Evolutionary conservation across 2,113 vertebrate species (phyloP), one percentile per base, ranked within the genome.

Genomic region (Gnathonemus longibarbis): DNA sequence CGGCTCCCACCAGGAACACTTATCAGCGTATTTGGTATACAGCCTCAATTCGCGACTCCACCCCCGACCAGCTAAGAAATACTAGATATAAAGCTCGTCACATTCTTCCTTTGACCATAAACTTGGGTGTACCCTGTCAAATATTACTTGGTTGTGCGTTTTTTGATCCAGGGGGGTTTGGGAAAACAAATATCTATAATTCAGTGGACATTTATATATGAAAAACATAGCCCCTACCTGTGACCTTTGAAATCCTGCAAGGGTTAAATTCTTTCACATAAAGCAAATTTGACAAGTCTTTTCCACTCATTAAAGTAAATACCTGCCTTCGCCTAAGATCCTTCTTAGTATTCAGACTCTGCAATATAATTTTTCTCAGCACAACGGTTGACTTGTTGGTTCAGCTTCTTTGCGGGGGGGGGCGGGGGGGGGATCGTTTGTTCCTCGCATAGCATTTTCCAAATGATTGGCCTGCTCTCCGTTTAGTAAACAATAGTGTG

Each of bases 201-300:
- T 48, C 39, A 84, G 21, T 24, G 45, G 7, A 24, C 17, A 84
- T 48, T n/a, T 24, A 84, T 48, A 48, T 8, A 46, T 46, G 42
- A 48, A 84, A 84, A 48, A 3, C 35, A 39, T 24, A 70, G 13
- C 13, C 15, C 11, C 0, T 80, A 42, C 17, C 35, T 39, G 74
- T 80, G 74, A 17, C 74, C 35, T 31, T 89, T 85, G 56, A 56
- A 85, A 88, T 90, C 35, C 84, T 90, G 56, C 70, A 88, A 84
- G 31, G 49, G 70, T 49, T 46, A 17, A 80, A 87, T 83, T 70
- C 85, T 84, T 52, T 89, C 80, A 50, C 50, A 21, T n/a, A 77
- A 92, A 46, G 50, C 74, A 77, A 92, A 56, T 35, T 48, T 90
- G n/a, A 88, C 80, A 90, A 62, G 62, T 74, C 88, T 45, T 89